A percentile compares a stretch with the other conserved stretches of the same genome.
phyloP scores from a whole-genome alignment of 2,113 vertebrate species.

The Datnioides undecimradiatus region DNA sequence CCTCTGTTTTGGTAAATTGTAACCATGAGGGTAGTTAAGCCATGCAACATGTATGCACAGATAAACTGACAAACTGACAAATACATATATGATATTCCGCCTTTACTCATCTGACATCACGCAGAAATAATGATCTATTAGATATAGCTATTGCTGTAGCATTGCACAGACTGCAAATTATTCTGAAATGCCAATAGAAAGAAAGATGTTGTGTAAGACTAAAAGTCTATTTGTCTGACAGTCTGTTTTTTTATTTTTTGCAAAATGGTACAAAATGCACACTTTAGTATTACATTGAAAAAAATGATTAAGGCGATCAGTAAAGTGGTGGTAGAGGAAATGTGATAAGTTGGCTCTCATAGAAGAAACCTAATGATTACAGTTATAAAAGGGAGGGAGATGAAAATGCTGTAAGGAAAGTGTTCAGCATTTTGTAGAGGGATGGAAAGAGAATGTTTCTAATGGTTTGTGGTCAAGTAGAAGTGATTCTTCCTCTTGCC shows the following conservation, averaged over 20 bases:
- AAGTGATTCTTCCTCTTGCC: slow-evolving; percentile 46
- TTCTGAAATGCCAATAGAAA: no score
- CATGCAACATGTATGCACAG: background rate
- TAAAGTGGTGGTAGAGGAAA: background rate
- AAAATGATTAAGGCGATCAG: background rate
- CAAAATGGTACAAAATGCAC: no score
- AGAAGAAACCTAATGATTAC: slow-evolving; percentile 22
- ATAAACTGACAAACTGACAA: background rate
- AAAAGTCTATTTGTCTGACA: no score
- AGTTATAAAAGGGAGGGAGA: background rate
- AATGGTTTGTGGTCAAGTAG: slow-evolving; percentile 40
- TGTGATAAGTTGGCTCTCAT: background rate
- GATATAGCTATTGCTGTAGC: background rate
- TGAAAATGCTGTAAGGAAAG: background rate
- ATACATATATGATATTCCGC: background rate
- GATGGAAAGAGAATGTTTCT: slow-evolving; percentile 23
- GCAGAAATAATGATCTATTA: background rate
- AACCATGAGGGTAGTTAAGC: background rate
- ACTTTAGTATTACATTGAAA: no score
- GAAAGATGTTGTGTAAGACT: no score
- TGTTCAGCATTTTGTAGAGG: background rate
- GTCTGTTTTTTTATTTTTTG: no score
- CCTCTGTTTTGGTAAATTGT: background rate
- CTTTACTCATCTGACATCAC: background rate
- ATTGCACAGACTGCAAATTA: no score